Evolutionary conservation across 1,140 invertebrate genomes (phyloP).

Genomic region (Spodoptera frugiperda): DNA sequence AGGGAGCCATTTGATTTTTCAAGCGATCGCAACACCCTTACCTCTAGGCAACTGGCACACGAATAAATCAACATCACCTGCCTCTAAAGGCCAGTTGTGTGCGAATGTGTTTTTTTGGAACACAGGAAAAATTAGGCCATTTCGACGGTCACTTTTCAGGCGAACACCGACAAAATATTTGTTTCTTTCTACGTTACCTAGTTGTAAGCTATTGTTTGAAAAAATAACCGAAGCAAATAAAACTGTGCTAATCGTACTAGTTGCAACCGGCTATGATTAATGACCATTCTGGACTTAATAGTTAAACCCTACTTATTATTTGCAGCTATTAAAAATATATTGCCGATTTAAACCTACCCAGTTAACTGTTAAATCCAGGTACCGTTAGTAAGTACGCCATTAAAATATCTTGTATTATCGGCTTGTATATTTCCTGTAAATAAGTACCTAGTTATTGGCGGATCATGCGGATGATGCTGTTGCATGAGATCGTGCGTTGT

Average conservation of each 20-base stretch:
- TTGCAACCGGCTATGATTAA: too few relatives aligned
- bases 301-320: neutral
- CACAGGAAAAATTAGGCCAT: neutral
- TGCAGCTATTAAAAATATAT: neutral
- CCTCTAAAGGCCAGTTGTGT: constrained; percentile 15
- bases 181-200: too few relatives aligned
- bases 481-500: neutral
- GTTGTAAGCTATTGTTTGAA: too few relatives aligned
- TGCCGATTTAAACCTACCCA: neutral
- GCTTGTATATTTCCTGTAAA: constrained; percentile 1
- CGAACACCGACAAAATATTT: neutral
- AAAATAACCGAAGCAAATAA: too few relatives aligned
- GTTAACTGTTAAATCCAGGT: constrained; percentile 6
- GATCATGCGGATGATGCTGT: neutral
- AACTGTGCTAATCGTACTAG: too few relatives aligned
- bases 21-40: constrained; percentile 45
- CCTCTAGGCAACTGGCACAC: constrained; percentile 56
- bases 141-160: neutral
- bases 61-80: constrained; percentile 58
- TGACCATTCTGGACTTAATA: too few relatives aligned
- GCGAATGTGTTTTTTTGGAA: constrained; percentile 22
- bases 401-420: constrained; percentile 10
- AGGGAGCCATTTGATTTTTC: constrained; percentile 56
- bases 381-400: constrained; percentile 6
- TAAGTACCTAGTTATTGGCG: neutral